Evolutionary conservation across 2,888 invertebrate species (phyloP).

Genomic region (Chaitophorus viminalis): DNA sequence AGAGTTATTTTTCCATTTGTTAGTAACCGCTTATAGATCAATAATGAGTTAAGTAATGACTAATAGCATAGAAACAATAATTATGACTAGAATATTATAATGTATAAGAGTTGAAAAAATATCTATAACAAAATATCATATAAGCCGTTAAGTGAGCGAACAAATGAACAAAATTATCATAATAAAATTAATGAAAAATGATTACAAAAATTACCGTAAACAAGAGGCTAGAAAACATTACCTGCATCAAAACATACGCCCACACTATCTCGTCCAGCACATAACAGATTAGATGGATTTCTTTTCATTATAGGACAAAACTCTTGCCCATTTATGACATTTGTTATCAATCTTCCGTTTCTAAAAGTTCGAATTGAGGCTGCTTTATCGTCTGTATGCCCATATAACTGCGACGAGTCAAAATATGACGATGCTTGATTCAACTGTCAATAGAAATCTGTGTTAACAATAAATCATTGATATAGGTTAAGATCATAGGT

Average conservation of each 20-base stretch:
- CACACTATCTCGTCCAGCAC: constrained; percentile 72
- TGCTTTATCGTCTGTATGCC: constrained; percentile 69
- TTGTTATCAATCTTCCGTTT: constrained; percentile 67
- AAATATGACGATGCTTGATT: constrained; percentile 75
- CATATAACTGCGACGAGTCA: constrained; percentile 84
- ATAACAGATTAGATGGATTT: constrained; percentile 74
- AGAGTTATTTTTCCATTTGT: too few relatives aligned
- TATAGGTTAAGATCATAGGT: too few relatives aligned
- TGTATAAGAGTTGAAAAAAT: too few relatives aligned
- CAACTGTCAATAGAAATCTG: constrained; percentile 7
- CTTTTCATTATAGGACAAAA: constrained; percentile 74
- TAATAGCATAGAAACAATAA: too few relatives aligned
- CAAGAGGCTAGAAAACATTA: constrained; percentile 66
- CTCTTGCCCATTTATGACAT: constrained; percentile 73
- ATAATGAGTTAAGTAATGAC: too few relatives aligned
- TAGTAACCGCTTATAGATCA: too few relatives aligned
- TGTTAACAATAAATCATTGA: too few relatives aligned
- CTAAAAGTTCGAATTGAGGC: constrained; percentile 66
- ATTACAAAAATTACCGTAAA: not conserved
- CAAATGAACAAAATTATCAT: too few relatives aligned
- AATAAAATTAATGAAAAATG: too few relatives aligned
- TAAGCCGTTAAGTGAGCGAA: too few relatives aligned
- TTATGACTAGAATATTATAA: too few relatives aligned
- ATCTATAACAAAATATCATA: too few relatives aligned
- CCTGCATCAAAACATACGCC: constrained; percentile 82